Evolutionary conservation across 2,888 invertebrate species (phyloP).

Genomic region (Octodonta nipae): DNA sequence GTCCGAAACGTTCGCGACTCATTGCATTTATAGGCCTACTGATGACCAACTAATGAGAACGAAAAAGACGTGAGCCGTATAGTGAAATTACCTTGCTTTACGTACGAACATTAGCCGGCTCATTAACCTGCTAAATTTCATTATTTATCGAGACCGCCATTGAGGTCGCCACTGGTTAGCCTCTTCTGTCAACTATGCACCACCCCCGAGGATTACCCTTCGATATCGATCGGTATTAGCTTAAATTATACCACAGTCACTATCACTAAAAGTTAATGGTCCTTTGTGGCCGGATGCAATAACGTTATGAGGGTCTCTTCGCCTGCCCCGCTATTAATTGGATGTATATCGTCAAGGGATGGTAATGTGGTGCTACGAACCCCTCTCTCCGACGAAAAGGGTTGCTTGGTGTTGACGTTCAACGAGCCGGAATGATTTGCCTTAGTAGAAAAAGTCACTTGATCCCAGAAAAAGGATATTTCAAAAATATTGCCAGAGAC

Average conservation of each 20-base stretch:
- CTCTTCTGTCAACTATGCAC: constrained; percentile 19
- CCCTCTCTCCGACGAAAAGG: neutral
- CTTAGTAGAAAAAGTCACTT: constrained; percentile 1
- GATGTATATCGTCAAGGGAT: constrained; percentile 13
- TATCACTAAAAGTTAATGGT: constrained; percentile 27
- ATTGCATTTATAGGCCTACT: no score
- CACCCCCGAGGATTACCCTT: constrained; percentile 17
- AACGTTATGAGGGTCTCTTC: constrained; percentile 23
- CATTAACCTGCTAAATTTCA: constrained; percentile 23
- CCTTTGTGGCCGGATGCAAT: constrained; percentile 25
- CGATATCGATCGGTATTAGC: constrained; percentile 23
- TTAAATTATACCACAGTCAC: constrained; percentile 22
- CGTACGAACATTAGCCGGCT: constrained; percentile 22
- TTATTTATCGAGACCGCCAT: constrained; percentile 19
- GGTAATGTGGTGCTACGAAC: constrained; percentile 8
- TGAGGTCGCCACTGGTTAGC: constrained; percentile 20
- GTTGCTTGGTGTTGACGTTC: neutral
- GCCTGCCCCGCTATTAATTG: constrained; percentile 17
- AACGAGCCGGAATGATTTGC: constrained; percentile 3
- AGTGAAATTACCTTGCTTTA: no score
- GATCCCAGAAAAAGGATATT: neutral
- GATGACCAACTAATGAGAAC: no score
- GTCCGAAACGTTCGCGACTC: no score
- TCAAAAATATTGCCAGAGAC: no score
- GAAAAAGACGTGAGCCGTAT: no score